Conservation (phyloP, 1,140 invertebrate genomes). For the Drosophila repletoides region DNA sequence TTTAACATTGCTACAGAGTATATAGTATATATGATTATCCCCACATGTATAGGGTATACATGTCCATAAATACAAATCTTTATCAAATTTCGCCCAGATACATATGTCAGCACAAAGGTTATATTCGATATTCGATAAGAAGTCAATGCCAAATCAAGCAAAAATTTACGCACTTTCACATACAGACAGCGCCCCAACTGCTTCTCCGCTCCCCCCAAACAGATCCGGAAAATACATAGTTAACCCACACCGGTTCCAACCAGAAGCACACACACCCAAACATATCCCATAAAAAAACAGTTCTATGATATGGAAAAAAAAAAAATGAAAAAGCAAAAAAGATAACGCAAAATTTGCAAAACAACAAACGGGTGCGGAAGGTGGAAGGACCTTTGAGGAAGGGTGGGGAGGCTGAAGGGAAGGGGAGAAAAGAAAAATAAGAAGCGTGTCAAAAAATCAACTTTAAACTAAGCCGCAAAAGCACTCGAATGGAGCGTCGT, state of each 20-base stretch:
- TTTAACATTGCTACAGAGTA: no score
- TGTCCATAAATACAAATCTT: no score
- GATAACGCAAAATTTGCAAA: constrained; percentile 70
- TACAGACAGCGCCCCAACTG: no score
- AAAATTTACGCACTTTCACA: constrained; percentile 40
- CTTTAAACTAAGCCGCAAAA: constrained; percentile 75
- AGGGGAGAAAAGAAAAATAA: background rate
- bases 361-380: constrained; percentile 29
- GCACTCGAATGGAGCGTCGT: constrained; percentile 63
- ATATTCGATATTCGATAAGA: constrained; percentile 50
- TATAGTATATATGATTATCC: no score
- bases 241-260: constrained; percentile 16
- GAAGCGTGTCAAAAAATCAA: constrained; percentile 66
- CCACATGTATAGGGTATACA: no score
- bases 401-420: no score
- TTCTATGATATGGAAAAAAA: constrained; percentile 70
- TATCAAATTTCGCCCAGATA: no score
- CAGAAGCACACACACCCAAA: constrained; percentile 14
- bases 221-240: background rate
- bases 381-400: constrained; percentile 10
- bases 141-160: constrained; percentile 51
- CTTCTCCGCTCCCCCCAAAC: no score
- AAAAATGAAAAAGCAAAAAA: constrained; percentile 15
- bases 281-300: constrained; percentile 73
- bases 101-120: no score